These are phyloP conservation scores for Mya arenaria DNA, from an alignment of 1,140 invertebrate genomes.

Conservation along the genomic window DNA sequence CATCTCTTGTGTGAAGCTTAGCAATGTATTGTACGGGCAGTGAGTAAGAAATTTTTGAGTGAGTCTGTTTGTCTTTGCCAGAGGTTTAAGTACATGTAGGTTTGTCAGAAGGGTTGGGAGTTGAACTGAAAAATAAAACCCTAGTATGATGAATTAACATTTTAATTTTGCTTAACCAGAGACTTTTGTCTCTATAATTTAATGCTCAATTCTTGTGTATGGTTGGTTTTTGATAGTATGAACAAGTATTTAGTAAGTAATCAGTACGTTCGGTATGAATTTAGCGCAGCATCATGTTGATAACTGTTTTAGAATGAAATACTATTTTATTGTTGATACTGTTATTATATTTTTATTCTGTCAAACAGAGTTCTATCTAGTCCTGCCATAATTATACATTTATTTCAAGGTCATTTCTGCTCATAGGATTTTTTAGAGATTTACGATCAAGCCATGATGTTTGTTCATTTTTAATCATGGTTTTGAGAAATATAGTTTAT, in stretches of 20 bases:
- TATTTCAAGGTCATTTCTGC: slow-evolving; percentile 43
- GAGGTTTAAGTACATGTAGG: not conserved
- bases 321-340: slow-evolving; percentile 34
- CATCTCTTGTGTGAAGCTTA: not conserved
- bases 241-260: not conserved
- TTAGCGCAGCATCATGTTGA: not conserved
- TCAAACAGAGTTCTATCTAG: slow-evolving; percentile 49
- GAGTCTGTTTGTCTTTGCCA: not conserved
- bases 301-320: slow-evolving; percentile 18
- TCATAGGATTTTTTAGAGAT: slow-evolving; percentile 31
- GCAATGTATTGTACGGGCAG: not conserved
- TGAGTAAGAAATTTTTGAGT: not conserved
- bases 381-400: slow-evolving; percentile 42
- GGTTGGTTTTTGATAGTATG: not conserved
- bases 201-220: slow-evolving; percentile 3
- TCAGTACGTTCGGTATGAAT: not conserved
- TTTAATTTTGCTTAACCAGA: not conserved
- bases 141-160: not conserved
- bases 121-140: not conserved
- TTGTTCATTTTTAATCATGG: slow-evolving; percentile 52
- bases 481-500: slow-evolving; percentile 56
- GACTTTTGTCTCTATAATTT: not conserved
- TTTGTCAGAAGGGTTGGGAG: not conserved
- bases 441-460: slow-evolving; percentile 45
- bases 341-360: slow-evolving; percentile 57